Evolutionary conservation across 2,113 vertebrate species (phyloP), one percentile per base, ranked within the genome.

Genomic region (Gymnogyps californianus): DNA sequence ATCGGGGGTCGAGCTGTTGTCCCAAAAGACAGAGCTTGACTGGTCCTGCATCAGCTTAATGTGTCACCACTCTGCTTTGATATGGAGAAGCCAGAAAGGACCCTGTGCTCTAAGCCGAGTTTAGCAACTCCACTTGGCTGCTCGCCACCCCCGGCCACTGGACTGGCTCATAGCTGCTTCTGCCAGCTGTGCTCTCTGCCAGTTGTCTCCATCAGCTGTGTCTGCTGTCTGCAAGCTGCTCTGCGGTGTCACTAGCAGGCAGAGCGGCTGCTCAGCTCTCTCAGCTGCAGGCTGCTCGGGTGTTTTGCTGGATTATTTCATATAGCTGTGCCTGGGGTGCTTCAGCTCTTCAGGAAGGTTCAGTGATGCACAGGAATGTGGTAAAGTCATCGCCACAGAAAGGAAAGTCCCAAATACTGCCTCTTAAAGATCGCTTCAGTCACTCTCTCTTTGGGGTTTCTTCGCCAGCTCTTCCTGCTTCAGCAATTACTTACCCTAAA

Each of bases 301-400:
- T 22, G 19, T 25, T 78, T 16, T 32, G 59, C 62, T 59, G 65
- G 9, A 21, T 82, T 85, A 34, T 69, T 76, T 65, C 71, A 62
- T 15, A 3, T 2, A n/a, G 49, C 64, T 38, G 32, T 16, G 58
- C 80, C 28, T 16, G 71, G n/a, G 24, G 10, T 34, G 24, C 31
- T 69, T 44, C 40, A 40, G 79, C 61, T 44, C 51, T 44, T 38
- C 2, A 3, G 66, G 36, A 76, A 25, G 57, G 57, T 32, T 78
- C 25, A 11, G 34, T 13, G 55, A 22, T 22, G 34, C 0, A 0
- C 7, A 7, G 76, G 51, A 65, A 26, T 25, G 38, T 1, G 0
- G 13, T 62, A 40, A 49, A 74, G 67, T 66, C 77, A 17, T 46
- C 2, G 2, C 20, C 29, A 32, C 49, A 17, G 55, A 24, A 74